Evolutionary conservation across 2,888 invertebrate species (phyloP).

Genomic region (Tetrapedia diversipes): DNA sequence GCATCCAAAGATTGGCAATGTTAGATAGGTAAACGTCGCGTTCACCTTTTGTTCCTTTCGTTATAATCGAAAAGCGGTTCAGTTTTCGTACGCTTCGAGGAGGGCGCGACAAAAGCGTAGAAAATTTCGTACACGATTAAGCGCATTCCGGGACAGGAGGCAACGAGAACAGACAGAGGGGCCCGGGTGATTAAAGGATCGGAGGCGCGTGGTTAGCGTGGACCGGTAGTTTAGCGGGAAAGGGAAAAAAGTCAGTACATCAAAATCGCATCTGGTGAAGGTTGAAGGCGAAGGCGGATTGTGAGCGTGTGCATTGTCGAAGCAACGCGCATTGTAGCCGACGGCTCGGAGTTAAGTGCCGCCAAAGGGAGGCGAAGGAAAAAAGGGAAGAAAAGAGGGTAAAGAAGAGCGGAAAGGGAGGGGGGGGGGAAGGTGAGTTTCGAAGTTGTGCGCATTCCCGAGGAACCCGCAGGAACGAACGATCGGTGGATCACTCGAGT

Average conservation of each 20-base stretch:
- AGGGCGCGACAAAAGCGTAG: not conserved
- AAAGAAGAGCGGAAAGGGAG: too few relatives aligned
- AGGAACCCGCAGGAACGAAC: slow-evolving; percentile 62
- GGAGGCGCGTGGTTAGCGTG: not conserved
- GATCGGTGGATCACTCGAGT: slow-evolving; percentile 78
- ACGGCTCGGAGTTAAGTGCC: slow-evolving; percentile 78
- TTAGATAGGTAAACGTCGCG: too few relatives aligned
- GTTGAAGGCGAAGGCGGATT: slow-evolving; percentile 68
- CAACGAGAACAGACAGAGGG: slow-evolving; percentile 10
- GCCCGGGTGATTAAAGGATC: slow-evolving; percentile 27
- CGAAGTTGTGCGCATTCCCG: slow-evolving; percentile 61
- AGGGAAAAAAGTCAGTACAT: slow-evolving; percentile 73
- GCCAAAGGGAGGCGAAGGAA: slow-evolving; percentile 61
- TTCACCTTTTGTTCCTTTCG: too few relatives aligned
- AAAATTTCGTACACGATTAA: slow-evolving; percentile 11
- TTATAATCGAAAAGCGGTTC: too few relatives aligned
- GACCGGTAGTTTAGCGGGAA: slow-evolving; percentile 7
- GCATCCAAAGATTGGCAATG: too few relatives aligned
- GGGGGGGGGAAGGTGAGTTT: slow-evolving; percentile 52
- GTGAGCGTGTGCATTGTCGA: slow-evolving; percentile 71
- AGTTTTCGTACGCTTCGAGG: too few relatives aligned
- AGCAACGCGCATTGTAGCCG: slow-evolving; percentile 70
- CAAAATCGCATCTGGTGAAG: slow-evolving; percentile 77
- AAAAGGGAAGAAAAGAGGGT: slow-evolving; percentile 57
- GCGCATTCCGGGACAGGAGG: not conserved